Conservation (phyloP, 92 coral and sea anemone genomes). For the Parazoanthus darwini region DNA sequence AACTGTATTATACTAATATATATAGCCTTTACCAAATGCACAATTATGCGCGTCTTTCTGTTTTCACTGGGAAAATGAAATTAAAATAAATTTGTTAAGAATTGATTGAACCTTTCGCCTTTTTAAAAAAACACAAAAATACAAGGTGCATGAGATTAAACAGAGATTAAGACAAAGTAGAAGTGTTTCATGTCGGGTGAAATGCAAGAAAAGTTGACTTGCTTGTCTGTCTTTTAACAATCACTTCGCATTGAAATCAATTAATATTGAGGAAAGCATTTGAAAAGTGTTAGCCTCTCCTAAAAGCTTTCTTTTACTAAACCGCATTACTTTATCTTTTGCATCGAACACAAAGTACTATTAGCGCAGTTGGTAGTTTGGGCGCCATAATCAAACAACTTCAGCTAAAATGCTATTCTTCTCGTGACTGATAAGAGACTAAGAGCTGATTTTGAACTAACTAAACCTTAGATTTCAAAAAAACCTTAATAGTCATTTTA, state of each 20-base stretch:
- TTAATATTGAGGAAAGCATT: not conserved
- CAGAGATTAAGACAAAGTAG: not conserved
- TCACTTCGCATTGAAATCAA: too few relatives aligned
- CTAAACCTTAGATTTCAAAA: not conserved
- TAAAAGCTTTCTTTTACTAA: not conserved
- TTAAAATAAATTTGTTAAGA: too few relatives aligned
- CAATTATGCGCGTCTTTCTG: not conserved
- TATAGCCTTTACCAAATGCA: not conserved
- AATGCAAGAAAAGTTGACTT: not conserved
- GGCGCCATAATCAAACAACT: not conserved
- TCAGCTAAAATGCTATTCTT: not conserved
- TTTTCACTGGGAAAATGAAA: too few relatives aligned
- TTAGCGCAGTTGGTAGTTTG: not conserved
- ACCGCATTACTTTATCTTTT: not conserved
- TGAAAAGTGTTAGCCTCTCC: not conserved
- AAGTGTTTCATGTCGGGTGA: not conserved
- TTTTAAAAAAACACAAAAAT: too few relatives aligned
- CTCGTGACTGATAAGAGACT: not conserved
- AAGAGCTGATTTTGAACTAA: not conserved
- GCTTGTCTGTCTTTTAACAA: too few relatives aligned
- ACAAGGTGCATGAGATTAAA: too few relatives aligned
- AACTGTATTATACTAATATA: too few relatives aligned
- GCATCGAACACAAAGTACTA: not conserved
- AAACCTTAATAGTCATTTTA: not conserved
- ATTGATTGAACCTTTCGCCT: too few relatives aligned